These are phyloP conservation scores for Dinocampus coccinellae DNA, from an alignment of 2,888 invertebrate species.

Conservation along the genomic window DNA sequence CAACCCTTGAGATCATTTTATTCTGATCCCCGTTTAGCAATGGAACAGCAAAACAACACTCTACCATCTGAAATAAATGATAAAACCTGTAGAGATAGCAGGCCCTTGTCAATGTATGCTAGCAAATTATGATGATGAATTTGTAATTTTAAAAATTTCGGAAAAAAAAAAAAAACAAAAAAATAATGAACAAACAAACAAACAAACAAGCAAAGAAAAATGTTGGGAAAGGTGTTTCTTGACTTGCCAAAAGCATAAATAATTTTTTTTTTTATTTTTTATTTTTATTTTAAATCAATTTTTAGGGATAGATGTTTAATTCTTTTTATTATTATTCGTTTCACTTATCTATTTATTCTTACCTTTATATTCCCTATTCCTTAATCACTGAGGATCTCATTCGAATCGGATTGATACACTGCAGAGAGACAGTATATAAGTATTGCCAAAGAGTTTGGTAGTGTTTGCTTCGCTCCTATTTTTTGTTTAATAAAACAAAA, in stretches of 20 bases:
- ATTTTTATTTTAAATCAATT: too few species aligned
- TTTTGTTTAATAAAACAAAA: background rate
- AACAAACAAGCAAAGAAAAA: constrained; percentile 12
- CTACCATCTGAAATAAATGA: constrained; percentile 37
- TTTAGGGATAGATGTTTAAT: background rate
- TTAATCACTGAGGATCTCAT: background rate
- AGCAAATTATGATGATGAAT: constrained; percentile 53
- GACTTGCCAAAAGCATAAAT: constrained; percentile 31
- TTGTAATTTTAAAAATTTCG: background rate
- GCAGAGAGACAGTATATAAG: background rate
- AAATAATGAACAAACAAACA: too few species aligned
- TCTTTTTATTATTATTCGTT: background rate
- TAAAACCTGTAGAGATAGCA: constrained; percentile 52
- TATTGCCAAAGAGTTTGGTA: constrained; percentile 26
- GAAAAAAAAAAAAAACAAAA: constrained; percentile 8
- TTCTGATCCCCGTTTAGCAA: constrained; percentile 61
- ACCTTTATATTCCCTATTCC: background rate
- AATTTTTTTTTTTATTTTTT: constrained; percentile 1
- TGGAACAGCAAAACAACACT: constrained; percentile 48
- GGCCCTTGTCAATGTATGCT: constrained; percentile 60
- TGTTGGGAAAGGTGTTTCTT: constrained; percentile 8
- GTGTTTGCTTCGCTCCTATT: background rate
- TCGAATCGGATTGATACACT: background rate
- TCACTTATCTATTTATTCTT: background rate
- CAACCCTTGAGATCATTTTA: constrained; percentile 61